These are phyloP conservation scores for Rhabdomys pumilio DNA, from an alignment of 2,797 vertebrate species.

Conservation along the genomic window DNA sequence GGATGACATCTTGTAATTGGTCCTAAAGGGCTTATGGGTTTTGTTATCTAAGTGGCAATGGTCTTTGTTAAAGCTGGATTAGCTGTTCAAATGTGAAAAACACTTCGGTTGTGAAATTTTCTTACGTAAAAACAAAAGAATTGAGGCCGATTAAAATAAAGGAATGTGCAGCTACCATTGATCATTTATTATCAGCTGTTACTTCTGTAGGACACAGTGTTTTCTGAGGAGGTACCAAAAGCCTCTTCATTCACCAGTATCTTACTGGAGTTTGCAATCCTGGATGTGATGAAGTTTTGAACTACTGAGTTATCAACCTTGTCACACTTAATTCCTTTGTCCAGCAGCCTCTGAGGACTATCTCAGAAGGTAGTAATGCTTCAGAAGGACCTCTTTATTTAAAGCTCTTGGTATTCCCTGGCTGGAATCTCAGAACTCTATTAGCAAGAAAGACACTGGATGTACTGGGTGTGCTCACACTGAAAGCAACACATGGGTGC, in stretches of 20 bases:
- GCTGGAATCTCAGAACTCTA: neutral
- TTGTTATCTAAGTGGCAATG: constrained; percentile 38
- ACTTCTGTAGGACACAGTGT: neutral
- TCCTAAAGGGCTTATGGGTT: constrained; percentile 36
- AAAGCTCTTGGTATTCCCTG: neutral
- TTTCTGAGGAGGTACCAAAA: constrained; percentile 22
- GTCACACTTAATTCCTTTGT: constrained; percentile 44
- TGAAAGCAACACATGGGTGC: neutral
- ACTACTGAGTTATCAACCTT: neutral
- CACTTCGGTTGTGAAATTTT: constrained; percentile 46
- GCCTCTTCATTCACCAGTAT: constrained; percentile 10
- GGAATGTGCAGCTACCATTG: neutral
- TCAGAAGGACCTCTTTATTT: neutral
- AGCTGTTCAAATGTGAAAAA: constrained; percentile 38
- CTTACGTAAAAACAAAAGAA: constrained; percentile 50
- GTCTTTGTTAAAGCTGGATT: constrained; percentile 47
- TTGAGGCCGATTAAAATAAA: constrained; percentile 14
- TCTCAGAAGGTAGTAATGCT: neutral
- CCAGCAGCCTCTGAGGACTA: neutral
- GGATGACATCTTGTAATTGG: neutral
- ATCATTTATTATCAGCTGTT: neutral
- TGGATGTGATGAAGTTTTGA: constrained; percentile 25
- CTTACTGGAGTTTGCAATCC: neutral
- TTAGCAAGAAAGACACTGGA: neutral
- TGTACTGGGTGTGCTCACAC: neutral